Evolutionary conservation across 2,888 invertebrate genomes (phyloP), one percentile per base, ranked within the genome.

Genomic region (Drosophila hamatofila): DNA sequence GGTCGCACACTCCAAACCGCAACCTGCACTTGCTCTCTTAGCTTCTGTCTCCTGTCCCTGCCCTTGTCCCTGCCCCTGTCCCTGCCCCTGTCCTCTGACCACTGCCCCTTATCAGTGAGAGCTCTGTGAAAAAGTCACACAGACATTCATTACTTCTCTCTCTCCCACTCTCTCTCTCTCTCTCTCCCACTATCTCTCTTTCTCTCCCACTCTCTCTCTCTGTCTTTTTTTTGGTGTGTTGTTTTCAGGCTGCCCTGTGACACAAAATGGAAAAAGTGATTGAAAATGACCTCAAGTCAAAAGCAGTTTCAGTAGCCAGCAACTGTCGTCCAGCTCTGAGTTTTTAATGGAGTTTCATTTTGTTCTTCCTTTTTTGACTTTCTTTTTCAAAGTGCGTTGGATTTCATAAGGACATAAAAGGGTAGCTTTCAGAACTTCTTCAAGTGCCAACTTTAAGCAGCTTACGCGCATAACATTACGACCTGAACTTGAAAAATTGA

Each of bases 251-350:
- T 78, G 51, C 58, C 73, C 60, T 59, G 72, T 80, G 79, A 75
- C 73, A 71, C 60, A 82, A 82, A 84, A 83, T 86, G 84, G 72
- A 77, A 85, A 84, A 84, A 83, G 73, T 87, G 86, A 86, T 86
- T 86, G 87, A 88, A 87, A 86, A 86, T 88, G 86, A 86, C 84
- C 88, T 84, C 83, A 86, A 87, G 88, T 88, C 87, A 87, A 77
- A 75, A 83, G 80, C 87, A 83, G 84, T 78, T 83, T 57, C 70
- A 63, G 73, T 70, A 42, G 70, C 77, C 66, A 56, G 63, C 44
- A 46, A 69, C 80, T 73, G 72, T 69, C 72, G 58, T 42, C 52
- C 64, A 68, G 67, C 57, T 65, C 70, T 44, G 70, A 74, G 79
- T 72, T 83, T 85, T 83, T 81, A 83, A 83, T 83, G 72, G 81